Conservation (phyloP, 2,888 invertebrate genomes). For the Apamea epomidion region DNA sequence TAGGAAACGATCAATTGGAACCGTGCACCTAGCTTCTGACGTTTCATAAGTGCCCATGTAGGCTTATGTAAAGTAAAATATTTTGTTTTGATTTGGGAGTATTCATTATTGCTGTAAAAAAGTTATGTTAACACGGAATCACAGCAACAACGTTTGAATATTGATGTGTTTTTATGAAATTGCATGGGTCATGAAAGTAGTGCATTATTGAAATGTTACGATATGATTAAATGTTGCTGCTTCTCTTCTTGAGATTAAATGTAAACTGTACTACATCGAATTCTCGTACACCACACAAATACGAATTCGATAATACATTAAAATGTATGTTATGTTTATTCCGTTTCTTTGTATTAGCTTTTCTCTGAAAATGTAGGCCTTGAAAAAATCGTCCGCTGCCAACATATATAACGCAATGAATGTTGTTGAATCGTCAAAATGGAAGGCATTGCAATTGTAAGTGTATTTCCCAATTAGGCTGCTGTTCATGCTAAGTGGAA, state of each 20-base stretch:
- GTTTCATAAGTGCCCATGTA: too few species aligned
- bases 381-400: not conserved
- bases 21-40: too few species aligned
- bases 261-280: not conserved
- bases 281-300: not conserved
- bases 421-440: not conserved
- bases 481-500: too few species aligned
- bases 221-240: not conserved
- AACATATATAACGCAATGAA: not conserved
- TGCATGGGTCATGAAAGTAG: too few species aligned
- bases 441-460: not conserved
- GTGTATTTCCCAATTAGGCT: not conserved
- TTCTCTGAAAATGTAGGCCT: not conserved
- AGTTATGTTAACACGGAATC: not conserved
- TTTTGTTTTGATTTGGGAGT: not conserved
- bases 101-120: not conserved
- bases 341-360: not conserved
- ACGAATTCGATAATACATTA: not conserved
- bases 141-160: not conserved
- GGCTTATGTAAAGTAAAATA: too few species aligned
- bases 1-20: too few species aligned
- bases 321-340: not conserved
- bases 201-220: not conserved
- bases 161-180: too few species aligned
- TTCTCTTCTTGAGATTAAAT: not conserved